Percentiles rank a stretch among this genome's conserved stretches.
phyloP scores from a whole-genome alignment of 2,888 invertebrate species.

The Arctia plantaginis region DNA sequence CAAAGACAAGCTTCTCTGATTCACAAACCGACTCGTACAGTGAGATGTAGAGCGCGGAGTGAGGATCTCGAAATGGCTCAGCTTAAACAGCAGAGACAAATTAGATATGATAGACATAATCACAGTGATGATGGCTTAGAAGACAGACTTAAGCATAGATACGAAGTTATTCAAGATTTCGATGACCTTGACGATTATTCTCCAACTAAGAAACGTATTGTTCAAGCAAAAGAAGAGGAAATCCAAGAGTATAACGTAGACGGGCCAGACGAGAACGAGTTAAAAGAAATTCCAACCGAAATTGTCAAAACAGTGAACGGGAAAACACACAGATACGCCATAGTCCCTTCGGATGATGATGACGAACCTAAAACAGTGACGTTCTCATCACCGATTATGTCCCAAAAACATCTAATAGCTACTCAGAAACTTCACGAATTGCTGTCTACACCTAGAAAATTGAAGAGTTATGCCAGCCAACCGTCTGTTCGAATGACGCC shows the following conservation, averaged over 20 bases:
- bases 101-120: conserved; percentile 68
- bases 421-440: conserved; percentile 92
- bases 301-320: conserved; percentile 89
- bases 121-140: conserved; percentile 74
- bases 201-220: conserved; percentile 81
- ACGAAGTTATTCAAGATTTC: conserved; percentile 85
- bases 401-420: conserved; percentile 88
- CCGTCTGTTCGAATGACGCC: conserved; percentile 82
- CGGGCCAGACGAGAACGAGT: conserved; percentile 81
- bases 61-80: conserved; percentile 84
- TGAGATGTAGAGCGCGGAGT: conserved; percentile 72
- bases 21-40: conserved; percentile 80
- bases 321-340: conserved; percentile 86
- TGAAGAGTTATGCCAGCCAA: conserved; percentile 82
- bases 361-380: conserved; percentile 80
- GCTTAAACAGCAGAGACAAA: conserved; percentile 65
- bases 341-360: conserved; percentile 86
- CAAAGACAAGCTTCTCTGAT: conserved; percentile 80
- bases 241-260: conserved; percentile 86
- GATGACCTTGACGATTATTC: conserved; percentile 78
- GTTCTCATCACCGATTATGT: conserved; percentile 79
- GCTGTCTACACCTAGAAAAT: conserved; percentile 90
- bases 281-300: conserved; percentile 86
- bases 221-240: conserved; percentile 78
- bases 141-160: conserved; percentile 77